Base-by-base conservation (phyloP, 1,140 invertebrate genomes). In the Helicoverpa armigera region DNA sequence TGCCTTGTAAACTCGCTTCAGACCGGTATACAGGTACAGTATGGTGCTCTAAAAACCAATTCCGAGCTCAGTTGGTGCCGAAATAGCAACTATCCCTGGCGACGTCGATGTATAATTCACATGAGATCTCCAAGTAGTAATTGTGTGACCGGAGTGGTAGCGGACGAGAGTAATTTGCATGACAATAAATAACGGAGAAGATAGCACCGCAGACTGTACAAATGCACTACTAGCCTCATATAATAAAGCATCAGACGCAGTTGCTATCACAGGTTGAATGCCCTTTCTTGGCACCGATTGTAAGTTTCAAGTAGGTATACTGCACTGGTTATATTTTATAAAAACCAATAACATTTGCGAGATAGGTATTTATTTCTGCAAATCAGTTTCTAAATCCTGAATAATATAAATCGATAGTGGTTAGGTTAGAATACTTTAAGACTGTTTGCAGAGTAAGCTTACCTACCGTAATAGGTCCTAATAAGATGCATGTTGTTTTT, bases 251-350 rank as follows among this genome's bases (percentile, higher is more conserved):
- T 65, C 60, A 77, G 79, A 83, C 73, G 77, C 67, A 79, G 83
- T 83, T 86, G 84, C 87, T 93, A 94, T 93, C 92, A 87, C 76
- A 88, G 84, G 93, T 94, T 92, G 91, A 91, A 92, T 85, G 93
- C 83, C 90, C 91, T 84, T 88, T 88, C 92, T 92, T 88, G 86
- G 86, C 88, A 88, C 88, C 87, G 88, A 90, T 90, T 90, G 53
- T 53, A 72, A 43, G 48, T 29, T 61, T 72, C 53, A 79, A 63
- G 43, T 18, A 50, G 29, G 13, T n/a, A 31, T 31, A 43, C 35
- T 16, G 14, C 53, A 67, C 16, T 51, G 13, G 23, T 56, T 16
- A 53, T 23, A n/a, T 56, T n/a, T 56, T 56, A 16, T 18, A 9
- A 14, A 56, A 56, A 56, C 14, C 16, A 56, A 56, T 43, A 9